A percentile compares a stretch with the other conserved stretches of the same genome.
These are phyloP conservation scores for Loxodonta africana DNA, from an alignment of 2,113 vertebrate genomes.

Conservation along the genomic window DNA sequence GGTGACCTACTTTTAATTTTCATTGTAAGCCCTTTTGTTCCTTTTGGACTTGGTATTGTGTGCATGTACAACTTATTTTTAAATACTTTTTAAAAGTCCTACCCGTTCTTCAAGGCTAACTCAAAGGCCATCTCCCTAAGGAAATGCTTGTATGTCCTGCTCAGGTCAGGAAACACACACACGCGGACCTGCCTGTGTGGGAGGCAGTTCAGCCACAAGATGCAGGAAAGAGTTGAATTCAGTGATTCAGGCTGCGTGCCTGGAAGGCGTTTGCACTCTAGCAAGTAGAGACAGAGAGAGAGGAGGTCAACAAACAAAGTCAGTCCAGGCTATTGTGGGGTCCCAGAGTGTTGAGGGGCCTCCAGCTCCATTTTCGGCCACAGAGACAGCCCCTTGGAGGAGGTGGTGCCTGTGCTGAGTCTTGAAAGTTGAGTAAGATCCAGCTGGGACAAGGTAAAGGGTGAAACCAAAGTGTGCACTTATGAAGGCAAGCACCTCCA, in stretches of 20 bases:
- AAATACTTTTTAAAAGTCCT: slow-evolving; percentile 36
- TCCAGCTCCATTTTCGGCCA: background rate
- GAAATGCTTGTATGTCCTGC: slow-evolving; percentile 2
- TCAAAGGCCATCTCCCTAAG: background rate
- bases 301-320: background rate
- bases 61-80: slow-evolving; percentile 49
- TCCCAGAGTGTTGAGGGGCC: background rate
- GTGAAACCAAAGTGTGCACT: background rate
- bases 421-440: background rate
- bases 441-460: background rate
- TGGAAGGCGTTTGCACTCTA: background rate
- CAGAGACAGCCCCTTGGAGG: background rate
- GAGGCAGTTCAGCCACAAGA: background rate
- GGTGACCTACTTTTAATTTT: slow-evolving; percentile 81
- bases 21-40: slow-evolving; percentile 70
- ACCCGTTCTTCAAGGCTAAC: background rate
- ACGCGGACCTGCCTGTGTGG: background rate
- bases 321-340: background rate
- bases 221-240: background rate
- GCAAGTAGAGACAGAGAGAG: background rate
- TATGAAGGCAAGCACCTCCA: background rate
- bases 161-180: background rate
- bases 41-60: slow-evolving; percentile 53
- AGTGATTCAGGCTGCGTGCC: background rate
- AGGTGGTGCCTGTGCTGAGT: background rate